A percentile compares a stretch with the other conserved stretches of the same genome.
phyloP scores from a whole-genome alignment of 1,140 invertebrate genomes.

The Apocrypta bakeri region DNA sequence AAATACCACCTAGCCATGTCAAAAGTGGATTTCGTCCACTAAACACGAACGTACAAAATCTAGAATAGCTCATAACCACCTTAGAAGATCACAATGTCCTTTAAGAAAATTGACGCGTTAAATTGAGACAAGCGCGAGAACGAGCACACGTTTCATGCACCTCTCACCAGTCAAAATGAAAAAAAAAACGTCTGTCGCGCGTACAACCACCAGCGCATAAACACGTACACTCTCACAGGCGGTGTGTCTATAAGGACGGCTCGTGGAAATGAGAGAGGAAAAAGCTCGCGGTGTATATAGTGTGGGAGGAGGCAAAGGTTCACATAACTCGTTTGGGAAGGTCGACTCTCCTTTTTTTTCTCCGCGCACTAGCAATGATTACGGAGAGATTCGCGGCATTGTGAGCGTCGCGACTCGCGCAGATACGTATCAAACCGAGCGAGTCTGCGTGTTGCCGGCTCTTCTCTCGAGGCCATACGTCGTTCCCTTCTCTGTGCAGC shows the following conservation, averaged over 20 bases:
- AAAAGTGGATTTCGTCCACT: too few relatives aligned
- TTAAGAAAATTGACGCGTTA: neutral
- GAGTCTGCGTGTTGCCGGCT: neutral
- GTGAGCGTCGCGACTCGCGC: neutral
- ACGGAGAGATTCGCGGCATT: constrained; percentile 1
- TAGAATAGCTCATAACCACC: too few relatives aligned
- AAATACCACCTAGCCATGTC: too few relatives aligned
- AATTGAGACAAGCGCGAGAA: neutral
- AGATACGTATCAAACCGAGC: constrained; percentile 39
- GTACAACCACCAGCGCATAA: neutral
- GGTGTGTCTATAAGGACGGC: neutral
- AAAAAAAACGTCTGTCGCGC: neutral
- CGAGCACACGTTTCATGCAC: too few relatives aligned
- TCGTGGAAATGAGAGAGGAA: neutral
- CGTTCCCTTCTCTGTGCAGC: neutral
- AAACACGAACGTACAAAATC: too few relatives aligned
- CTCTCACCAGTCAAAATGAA: neutral
- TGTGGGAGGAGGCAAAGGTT: constrained; percentile 5
- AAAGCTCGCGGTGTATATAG: neutral
- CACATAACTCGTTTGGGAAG: constrained; percentile 35
- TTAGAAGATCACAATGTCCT: neutral
- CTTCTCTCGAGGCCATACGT: constrained; percentile 12
- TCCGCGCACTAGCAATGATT: constrained; percentile 27
- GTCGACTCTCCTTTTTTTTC: neutral
- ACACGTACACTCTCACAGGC: neutral